A percentile compares a stretch with the other conserved stretches of the same genome.
Conservation (phyloP, 2,888 invertebrate species). For the Lacanobia wlatinum region DNA sequence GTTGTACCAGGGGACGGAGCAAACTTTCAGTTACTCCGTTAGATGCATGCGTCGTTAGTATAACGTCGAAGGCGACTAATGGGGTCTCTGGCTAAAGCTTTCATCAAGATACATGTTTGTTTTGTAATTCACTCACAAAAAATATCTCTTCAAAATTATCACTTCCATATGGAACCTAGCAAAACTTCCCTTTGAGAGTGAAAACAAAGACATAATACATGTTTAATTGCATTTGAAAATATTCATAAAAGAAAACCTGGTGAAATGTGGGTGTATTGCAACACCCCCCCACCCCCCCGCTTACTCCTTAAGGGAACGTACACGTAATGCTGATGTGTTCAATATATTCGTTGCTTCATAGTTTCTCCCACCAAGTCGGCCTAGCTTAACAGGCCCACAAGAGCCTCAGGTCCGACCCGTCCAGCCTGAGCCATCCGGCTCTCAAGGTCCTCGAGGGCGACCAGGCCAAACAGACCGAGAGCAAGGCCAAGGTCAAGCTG, state of each 20-base stretch:
- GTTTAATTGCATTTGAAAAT: not conserved
- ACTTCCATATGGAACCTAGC: not conserved
- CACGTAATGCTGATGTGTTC: not conserved
- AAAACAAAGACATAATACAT: not conserved
- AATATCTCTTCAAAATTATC: not conserved
- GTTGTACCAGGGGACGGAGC: too few species aligned
- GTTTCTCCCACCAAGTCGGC: constrained; percentile 3
- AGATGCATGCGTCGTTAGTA: too few species aligned
- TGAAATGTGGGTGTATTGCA: not conserved
- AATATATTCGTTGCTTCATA: constrained; percentile 7
- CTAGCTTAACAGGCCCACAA: not conserved
- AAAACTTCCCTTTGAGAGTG: not conserved
- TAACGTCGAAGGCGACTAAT: too few species aligned
- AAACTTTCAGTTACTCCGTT: too few species aligned
- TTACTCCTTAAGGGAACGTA: not conserved
- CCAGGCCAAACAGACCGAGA: not conserved
- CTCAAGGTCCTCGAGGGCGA: too few species aligned
- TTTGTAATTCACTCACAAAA: not conserved
- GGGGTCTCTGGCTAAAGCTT: too few species aligned
- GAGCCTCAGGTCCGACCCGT: not conserved
- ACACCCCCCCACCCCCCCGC: too few species aligned
- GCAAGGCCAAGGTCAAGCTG: not conserved
- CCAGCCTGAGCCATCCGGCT: not conserved
- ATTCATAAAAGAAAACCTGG: not conserved
- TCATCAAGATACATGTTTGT: not conserved